Evolutionary conservation across 2,113 vertebrate genomes (phyloP).

Genomic region (Percina caprodes): DNA sequence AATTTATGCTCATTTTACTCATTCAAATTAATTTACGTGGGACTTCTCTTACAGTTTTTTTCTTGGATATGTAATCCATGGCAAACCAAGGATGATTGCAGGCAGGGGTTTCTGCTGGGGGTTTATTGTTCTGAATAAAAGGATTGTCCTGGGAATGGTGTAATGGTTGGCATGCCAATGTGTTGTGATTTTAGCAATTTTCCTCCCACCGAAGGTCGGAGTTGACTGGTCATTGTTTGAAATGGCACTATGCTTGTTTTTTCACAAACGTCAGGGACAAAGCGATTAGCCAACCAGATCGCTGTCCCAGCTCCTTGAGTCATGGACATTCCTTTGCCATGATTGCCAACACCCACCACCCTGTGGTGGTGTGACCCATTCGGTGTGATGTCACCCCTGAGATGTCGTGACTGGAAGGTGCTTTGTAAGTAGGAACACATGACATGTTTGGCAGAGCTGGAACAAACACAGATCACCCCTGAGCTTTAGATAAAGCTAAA

Average conservation of each 20-base stretch:
- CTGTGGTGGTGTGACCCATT: constrained; percentile 32
- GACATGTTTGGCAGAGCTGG: constrained; percentile 25
- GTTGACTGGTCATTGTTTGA: constrained; percentile 73
- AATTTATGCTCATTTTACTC: not conserved
- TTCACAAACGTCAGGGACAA: constrained; percentile 72
- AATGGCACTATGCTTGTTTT: constrained; percentile 64
- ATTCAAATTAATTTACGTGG: not conserved
- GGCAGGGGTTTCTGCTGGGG: constrained; percentile 11
- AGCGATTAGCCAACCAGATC: constrained; percentile 61
- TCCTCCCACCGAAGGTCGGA: constrained; percentile 72
- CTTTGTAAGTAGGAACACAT: constrained; percentile 52
- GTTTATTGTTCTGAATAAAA: constrained; percentile 53
- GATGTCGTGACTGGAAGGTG: constrained; percentile 59
- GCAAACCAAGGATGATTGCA: constrained; percentile 3
- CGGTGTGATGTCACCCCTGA: constrained; percentile 47
- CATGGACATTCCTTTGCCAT: constrained; percentile 59
- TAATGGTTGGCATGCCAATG: constrained; percentile 66
- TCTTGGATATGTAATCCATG: not conserved
- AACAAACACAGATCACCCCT: constrained; percentile 29
- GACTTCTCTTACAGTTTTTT: not conserved
- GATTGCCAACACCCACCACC: constrained; percentile 50
- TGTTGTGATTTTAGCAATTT: constrained; percentile 65
- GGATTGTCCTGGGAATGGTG: constrained; percentile 61
- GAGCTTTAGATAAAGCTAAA: constrained; percentile 26
- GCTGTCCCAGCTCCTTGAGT: constrained; percentile 52